Base-by-base conservation (phyloP, 2,113 vertebrate species). In the Triplophysa rosa region DNA sequence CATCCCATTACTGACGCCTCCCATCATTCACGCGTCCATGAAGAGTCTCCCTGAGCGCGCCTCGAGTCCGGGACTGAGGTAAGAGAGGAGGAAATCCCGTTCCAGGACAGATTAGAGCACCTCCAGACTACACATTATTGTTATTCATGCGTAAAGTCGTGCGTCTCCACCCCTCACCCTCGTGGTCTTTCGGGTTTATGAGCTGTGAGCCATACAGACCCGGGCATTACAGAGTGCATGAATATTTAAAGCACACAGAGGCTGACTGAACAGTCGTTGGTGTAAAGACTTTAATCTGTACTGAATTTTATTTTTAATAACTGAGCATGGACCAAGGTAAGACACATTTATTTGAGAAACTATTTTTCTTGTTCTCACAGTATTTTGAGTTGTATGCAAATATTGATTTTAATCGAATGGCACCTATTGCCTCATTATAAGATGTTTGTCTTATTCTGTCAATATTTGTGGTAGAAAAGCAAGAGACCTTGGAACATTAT, bases 241-340 rank as follows among this genome's bases (percentile, higher is more conserved):
- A 21, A 8, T 87, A 86, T 87, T 89, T 89, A 90, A 90, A 83
- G 56, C 76, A 84, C 78, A 2, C 17, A 1, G 5, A 19, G n/a
- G 7, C 29, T 26, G n/a, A 5, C 9, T 61, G 40, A n/a, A 29
- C 47, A 40, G 42, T 14, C 2, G 13, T 24, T 77, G 8, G 16
- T 45, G 59, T 21, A 52, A n/a, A 45, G 14, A 77, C 29, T 49
- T 62, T 26, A 8, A 21, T 54, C 16, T 68, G 26, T 61, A 42
- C 40, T 66, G 11, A 56, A 4, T n/a, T 17, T 67, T 33, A 1
- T 52, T 65, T 76, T 47, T 19, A 66, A 49, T 69, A 49, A 67
- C 66, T 67, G 9, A 86, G 19, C 76, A 91, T 91, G 92, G 89
- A 91, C 2, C 80, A 85, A 88, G 92, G 91, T 92, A 92, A 70